Evolutionary conservation across 2,888 invertebrate genomes (phyloP).

Genomic region (Meiosimyza decipiens): DNA sequence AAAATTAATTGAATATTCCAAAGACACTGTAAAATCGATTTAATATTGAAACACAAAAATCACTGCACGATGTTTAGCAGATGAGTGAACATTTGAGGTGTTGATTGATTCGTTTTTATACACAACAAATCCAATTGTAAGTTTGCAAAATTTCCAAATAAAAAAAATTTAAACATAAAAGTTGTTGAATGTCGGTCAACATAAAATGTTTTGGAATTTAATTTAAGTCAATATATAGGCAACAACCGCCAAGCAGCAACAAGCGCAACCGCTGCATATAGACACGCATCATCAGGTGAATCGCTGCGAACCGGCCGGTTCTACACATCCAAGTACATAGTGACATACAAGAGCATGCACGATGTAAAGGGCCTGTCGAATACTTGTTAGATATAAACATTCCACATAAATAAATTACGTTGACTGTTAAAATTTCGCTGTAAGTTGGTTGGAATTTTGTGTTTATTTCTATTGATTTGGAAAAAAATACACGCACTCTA

Average conservation of each 20-base stretch:
- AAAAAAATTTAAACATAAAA: slow-evolving; percentile 29
- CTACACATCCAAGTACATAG: too few relatives aligned
- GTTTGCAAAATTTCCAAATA: slow-evolving; percentile 31
- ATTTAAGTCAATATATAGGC: slow-evolving; percentile 35
- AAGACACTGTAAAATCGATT: not conserved
- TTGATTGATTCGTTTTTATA: slow-evolving; percentile 49
- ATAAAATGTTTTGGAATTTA: slow-evolving; percentile 35
- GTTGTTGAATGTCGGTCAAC: slow-evolving; percentile 10
- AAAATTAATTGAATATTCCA: slow-evolving; percentile 19
- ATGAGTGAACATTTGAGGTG: slow-evolving; percentile 48
- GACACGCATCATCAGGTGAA: not conserved
- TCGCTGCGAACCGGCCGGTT: too few relatives aligned
- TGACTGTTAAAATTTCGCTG: too few relatives aligned
- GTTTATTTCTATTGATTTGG: too few relatives aligned
- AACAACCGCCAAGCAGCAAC: not conserved
- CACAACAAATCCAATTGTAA: slow-evolving; percentile 41
- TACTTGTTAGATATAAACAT: too few relatives aligned
- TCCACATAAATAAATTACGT: too few relatives aligned
- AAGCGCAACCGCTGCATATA: not conserved
- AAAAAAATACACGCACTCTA: too few relatives aligned
- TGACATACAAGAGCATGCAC: too few relatives aligned
- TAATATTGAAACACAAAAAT: slow-evolving; percentile 39
- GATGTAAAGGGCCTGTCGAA: too few relatives aligned
- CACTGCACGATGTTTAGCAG: slow-evolving; percentile 47
- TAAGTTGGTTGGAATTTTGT: too few relatives aligned